phyloP scores from a whole-genome alignment of 2,888 invertebrate genomes.

The Sphecodes monilicornis region DNA sequence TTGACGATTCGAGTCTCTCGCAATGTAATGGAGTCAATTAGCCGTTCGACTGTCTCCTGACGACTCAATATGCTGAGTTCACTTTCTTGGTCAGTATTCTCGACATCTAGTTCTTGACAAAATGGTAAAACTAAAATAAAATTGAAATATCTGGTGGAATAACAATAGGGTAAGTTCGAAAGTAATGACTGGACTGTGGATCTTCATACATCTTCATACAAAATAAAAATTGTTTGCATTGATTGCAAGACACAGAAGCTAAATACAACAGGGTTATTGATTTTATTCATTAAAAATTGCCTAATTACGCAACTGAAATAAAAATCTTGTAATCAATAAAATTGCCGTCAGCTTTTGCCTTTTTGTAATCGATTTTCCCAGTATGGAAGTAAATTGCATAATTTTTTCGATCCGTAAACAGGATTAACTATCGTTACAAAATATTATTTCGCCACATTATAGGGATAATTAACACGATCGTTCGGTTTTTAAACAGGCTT shows the following conservation, averaged over 20 bases:
- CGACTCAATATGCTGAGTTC: background rate
- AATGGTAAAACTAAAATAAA: background rate
- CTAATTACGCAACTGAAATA: too few species aligned
- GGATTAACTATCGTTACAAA: background rate
- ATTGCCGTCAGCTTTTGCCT: background rate
- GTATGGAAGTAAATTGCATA: background rate
- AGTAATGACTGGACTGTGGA: too few species aligned
- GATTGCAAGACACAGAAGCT: too few species aligned
- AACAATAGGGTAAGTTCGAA: too few species aligned
- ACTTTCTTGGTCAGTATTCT: background rate
- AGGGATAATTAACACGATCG: background rate
- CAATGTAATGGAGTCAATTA: conserved; percentile 7
- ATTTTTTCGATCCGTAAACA: background rate
- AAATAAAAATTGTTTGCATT: too few species aligned
- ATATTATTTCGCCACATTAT: background rate
- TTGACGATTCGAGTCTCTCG: background rate
- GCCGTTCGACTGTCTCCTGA: background rate
- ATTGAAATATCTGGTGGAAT: too few species aligned
- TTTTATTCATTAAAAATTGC: too few species aligned
- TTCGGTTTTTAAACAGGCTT: background rate
- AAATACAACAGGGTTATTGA: too few species aligned
- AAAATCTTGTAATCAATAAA: background rate
- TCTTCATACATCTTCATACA: too few species aligned
- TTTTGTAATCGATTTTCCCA: background rate
- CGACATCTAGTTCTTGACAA: background rate